These are phyloP conservation scores for Sparus aurata DNA, from an alignment of 2,797 vertebrate species.

Conservation along the genomic window DNA sequence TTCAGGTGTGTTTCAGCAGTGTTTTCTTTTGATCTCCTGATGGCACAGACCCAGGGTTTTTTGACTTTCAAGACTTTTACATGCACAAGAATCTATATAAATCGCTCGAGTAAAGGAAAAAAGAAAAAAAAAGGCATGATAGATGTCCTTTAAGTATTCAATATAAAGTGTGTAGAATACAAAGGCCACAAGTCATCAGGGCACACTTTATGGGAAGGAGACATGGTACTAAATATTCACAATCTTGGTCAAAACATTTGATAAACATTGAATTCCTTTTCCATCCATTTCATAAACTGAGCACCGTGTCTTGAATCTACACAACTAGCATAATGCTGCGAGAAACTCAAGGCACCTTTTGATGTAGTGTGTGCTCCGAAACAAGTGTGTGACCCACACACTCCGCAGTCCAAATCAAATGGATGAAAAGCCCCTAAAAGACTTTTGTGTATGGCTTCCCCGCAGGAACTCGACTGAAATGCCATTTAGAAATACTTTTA, in stretches of 20 bases:
- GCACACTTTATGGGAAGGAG: background rate
- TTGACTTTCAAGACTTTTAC: no score
- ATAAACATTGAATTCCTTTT: constrained; percentile 8
- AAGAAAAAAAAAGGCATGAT: no score
- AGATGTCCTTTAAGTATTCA: background rate
- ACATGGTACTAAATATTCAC: background rate
- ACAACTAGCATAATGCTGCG: constrained; percentile 10
- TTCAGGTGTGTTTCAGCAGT: no score
- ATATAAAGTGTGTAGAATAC: background rate
- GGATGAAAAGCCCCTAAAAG: constrained; percentile 59
- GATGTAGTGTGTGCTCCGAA: constrained; percentile 47
- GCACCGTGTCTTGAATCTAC: constrained; percentile 17
- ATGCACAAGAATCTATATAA: no score
- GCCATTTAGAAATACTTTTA: constrained; percentile 65
- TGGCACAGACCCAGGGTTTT: no score
- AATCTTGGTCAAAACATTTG: constrained; percentile 1
- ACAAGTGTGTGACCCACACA: constrained; percentile 50
- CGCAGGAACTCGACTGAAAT: constrained; percentile 63
- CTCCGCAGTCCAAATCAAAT: constrained; percentile 60
- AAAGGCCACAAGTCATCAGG: background rate
- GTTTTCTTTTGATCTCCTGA: no score
- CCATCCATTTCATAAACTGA: background rate
- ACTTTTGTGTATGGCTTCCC: constrained; percentile 49
- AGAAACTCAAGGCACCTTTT: constrained; percentile 41
- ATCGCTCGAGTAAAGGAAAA: no score